These are phyloP conservation scores for Pristiophorus japonicus DNA, from an alignment of 2,113 vertebrate species.

Conservation along the genomic window DNA sequence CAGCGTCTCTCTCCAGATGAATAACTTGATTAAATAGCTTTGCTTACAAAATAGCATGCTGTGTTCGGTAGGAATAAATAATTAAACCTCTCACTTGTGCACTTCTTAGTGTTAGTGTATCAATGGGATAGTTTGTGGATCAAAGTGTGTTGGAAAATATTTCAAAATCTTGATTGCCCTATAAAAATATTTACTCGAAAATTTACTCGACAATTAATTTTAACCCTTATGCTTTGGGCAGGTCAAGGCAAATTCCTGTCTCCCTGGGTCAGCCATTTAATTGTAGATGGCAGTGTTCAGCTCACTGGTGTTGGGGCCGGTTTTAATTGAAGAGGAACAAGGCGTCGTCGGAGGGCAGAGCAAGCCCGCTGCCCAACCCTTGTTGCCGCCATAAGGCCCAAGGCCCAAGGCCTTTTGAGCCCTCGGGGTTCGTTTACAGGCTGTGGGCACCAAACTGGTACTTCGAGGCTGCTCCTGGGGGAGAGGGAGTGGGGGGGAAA, in stretches of 20 bases:
- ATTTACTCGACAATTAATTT: background rate
- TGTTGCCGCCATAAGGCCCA: background rate
- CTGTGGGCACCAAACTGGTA: background rate
- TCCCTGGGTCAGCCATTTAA: background rate
- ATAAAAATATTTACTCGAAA: background rate
- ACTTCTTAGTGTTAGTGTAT: background rate
- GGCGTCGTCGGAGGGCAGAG: background rate
- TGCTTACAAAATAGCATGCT: background rate
- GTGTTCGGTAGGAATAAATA: background rate
- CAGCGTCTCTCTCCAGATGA: background rate
- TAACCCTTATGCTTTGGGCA: background rate
- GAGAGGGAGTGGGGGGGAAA: background rate
- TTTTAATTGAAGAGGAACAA: background rate
- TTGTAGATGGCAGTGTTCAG: background rate
- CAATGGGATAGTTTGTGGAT: background rate
- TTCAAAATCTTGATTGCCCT: too few species aligned
- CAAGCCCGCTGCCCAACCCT: background rate
- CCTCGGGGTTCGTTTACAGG: background rate
- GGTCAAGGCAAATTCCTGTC: background rate
- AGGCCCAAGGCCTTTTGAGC: background rate
- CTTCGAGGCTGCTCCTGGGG: too few species aligned
- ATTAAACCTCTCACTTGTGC: background rate
- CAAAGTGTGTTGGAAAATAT: background rate
- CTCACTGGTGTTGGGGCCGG: background rate
- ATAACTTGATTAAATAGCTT: background rate